These are phyloP conservation scores for Gortyna flavago DNA, from an alignment of 2,888 invertebrate species.

Conservation along the genomic window DNA sequence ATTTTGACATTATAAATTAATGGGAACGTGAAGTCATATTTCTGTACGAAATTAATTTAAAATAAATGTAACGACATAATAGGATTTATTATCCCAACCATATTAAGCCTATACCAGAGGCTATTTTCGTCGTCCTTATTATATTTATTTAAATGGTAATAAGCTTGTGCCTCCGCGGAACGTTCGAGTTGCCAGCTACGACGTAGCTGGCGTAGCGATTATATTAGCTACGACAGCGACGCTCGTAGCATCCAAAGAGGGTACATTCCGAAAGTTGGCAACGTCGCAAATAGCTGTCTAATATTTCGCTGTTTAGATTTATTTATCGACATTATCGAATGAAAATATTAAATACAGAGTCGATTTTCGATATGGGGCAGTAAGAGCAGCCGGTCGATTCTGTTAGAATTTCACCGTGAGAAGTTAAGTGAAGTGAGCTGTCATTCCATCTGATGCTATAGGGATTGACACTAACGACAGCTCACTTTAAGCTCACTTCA, in stretches of 20 bases:
- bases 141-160: background rate
- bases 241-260: slow-evolving; percentile 3
- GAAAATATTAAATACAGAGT: background rate
- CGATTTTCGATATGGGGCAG: background rate
- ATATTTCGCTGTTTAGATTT: background rate
- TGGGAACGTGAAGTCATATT: too few relatives aligned
- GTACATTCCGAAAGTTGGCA: background rate
- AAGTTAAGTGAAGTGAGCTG: too few relatives aligned
- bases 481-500: too few relatives aligned
- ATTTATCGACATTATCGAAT: background rate
- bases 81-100: too few relatives aligned
- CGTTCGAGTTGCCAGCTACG: background rate
- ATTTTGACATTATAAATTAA: too few relatives aligned
- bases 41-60: too few relatives aligned
- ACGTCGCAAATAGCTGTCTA: background rate
- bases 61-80: too few relatives aligned
- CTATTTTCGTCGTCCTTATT: background rate
- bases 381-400: too few relatives aligned
- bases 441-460: too few relatives aligned
- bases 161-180: background rate
- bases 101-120: too few relatives aligned
- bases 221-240: slow-evolving; percentile 12
- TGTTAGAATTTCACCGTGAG: too few relatives aligned
- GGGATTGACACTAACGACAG: too few relatives aligned
- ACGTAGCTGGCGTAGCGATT: slow-evolving; percentile 5